Evolutionary conservation across 2,113 vertebrate genomes (phyloP).

Genomic region (Phaethon lepturus): DNA sequence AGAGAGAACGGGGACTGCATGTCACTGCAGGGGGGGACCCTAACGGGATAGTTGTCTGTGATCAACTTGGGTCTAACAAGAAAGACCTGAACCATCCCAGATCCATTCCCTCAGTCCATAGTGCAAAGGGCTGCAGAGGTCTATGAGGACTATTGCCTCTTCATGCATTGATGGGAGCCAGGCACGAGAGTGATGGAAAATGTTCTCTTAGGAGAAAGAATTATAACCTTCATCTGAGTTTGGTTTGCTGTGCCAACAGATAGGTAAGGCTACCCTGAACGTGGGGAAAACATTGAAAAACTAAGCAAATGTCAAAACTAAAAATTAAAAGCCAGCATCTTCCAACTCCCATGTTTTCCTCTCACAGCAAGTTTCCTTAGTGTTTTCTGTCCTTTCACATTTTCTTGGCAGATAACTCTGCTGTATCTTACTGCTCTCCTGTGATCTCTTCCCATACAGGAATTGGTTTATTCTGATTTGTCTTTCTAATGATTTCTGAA

Average conservation of each 20-base stretch:
- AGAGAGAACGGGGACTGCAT: not conserved
- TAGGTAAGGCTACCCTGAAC: not conserved
- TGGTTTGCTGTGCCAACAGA: not conserved
- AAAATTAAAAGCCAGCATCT: not conserved
- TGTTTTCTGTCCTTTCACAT: not conserved
- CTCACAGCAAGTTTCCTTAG: not conserved
- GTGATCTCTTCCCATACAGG: not conserved
- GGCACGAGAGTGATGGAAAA: not conserved
- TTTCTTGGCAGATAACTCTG: not conserved
- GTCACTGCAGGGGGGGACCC: not conserved
- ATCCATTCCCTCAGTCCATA: not conserved
- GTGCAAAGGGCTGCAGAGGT: not conserved
- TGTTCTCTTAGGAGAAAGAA: not conserved
- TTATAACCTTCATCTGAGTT: not conserved
- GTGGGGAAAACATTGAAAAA: not conserved
- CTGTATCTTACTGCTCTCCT: not conserved
- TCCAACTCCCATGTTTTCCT: not conserved
- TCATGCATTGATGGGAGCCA: not conserved
- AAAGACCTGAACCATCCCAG: not conserved
- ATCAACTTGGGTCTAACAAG: not conserved
- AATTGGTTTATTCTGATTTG: not conserved
- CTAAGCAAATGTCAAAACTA: not conserved
- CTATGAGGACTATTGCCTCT: not conserved
- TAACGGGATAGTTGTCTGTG: not conserved
- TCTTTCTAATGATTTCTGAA: not conserved